Evolutionary conservation across 2,113 vertebrate species (phyloP), one percentile per base, ranked within the genome.

Genomic region (Suncus etruscus): DNA sequence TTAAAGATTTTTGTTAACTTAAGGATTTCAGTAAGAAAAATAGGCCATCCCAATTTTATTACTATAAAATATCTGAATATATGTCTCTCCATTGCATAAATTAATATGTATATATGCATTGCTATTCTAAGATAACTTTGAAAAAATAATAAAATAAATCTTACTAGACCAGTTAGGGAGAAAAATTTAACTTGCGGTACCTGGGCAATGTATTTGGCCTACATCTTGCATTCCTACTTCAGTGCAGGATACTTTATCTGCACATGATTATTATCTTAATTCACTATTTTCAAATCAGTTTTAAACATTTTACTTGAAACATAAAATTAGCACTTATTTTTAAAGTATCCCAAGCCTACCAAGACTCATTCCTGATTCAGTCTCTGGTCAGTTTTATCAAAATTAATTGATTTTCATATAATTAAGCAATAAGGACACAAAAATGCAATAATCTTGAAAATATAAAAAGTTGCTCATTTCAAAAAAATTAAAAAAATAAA

Each of bases 191-290:
- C 69, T n/a, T 58, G 24, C 14, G 73, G 31, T 25, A 73, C 61
- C 94, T 84, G 63, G 50, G 76, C 6, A 87, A 11, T 20, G 27
- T 63, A 88, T 20, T 65, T 6, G 51, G 63, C 24, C 83, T 92
- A 92, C 2, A 18, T 83, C 95, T 82, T 73, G 63, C 86, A 74
- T 91, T 80, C 7, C 0, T 85, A 20, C 66, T 91, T 95, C 72
- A 94, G 91, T 89, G 66, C 89, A 76, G 29, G 65, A 94, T 81
- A 94, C n/a, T 92, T 31, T 24, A 92, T 90, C 61, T 94, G 93
- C 80, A 65, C 32, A 51, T 63, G 9, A 70, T 31, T 79, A 86
- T 90, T 95, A 90, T 54, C 25, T 50, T 2, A 29, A 83, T 88
- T 93, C 65, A 90, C 80, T 31, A 73, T n/a, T 50, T n/a, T 22